Conservation (phyloP, 2,888 invertebrate genomes). For the Hypena proboscidalis region DNA sequence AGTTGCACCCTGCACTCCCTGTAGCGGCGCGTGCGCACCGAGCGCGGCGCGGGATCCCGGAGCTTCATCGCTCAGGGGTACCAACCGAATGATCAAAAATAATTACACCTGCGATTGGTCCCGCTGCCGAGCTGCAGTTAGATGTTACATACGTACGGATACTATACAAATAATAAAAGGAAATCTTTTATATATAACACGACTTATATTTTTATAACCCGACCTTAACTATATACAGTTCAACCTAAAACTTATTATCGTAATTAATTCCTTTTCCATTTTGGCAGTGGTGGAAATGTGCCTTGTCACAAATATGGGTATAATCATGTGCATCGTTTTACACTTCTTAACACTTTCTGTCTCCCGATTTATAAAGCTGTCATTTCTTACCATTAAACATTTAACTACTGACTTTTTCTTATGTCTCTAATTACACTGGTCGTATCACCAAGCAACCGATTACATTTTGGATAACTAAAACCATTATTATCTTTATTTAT, state of each 20-base stretch:
- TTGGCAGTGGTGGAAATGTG: constrained; percentile 86
- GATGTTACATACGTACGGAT: constrained; percentile 75
- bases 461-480: constrained; percentile 71
- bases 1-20: constrained; percentile 77
- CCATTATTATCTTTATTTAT: constrained; percentile 78
- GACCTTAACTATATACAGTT: constrained; percentile 81
- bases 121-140: constrained; percentile 55
- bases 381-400: constrained; percentile 74
- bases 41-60: constrained; percentile 39
- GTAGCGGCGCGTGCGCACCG: constrained; percentile 64
- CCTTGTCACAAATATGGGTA: constrained; percentile 74
- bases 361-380: constrained; percentile 81
- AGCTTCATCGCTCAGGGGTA: constrained; percentile 5
- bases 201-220: constrained; percentile 73
- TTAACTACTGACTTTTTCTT: constrained; percentile 82
- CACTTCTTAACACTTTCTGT: constrained; percentile 58
- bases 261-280: constrained; percentile 63
- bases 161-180: constrained; percentile 77
- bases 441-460: constrained; percentile 71
- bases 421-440: constrained; percentile 72
- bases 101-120: constrained; percentile 45
- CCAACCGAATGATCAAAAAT: constrained; percentile 43
- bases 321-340: constrained; percentile 59
- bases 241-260: constrained; percentile 57
- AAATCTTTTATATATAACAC: constrained; percentile 82